Conservation (phyloP, 2,888 invertebrate genomes). For the Labia minor region DNA sequence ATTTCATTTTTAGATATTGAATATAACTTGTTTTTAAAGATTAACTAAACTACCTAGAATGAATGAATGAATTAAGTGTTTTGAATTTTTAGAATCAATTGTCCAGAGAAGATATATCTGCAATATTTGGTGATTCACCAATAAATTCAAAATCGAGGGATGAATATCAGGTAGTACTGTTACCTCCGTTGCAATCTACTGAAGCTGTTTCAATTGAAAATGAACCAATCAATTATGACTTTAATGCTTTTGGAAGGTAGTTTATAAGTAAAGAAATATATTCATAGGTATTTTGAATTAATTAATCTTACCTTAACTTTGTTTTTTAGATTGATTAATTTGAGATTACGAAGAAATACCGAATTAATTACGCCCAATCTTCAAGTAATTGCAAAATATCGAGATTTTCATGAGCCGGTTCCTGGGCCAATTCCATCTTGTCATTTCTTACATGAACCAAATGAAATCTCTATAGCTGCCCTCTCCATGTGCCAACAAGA, state of each 20-base stretch:
- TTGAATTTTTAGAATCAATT: neutral
- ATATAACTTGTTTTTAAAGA: too few relatives aligned
- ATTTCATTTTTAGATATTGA: too few relatives aligned
- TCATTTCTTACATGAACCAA: conserved; percentile 53
- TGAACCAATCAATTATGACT: conserved; percentile 45
- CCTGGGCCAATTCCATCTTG: conserved; percentile 39
- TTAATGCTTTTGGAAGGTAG: conserved; percentile 45
- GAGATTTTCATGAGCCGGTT: conserved; percentile 32
- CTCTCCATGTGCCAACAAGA: conserved; percentile 54
- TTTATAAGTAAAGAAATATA: conserved; percentile 26
- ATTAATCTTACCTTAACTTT: neutral
- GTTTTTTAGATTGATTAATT: neutral
- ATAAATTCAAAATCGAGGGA: neutral
- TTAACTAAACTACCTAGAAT: too few relatives aligned
- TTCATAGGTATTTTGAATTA: too few relatives aligned
- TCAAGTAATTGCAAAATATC: conserved; percentile 45
- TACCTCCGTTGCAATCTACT: conserved; percentile 20
- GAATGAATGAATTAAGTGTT: too few relatives aligned
- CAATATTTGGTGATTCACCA: conserved; percentile 31
- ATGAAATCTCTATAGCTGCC: conserved; percentile 46
- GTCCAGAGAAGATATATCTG: conserved; percentile 31
- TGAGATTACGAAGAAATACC: conserved; percentile 45
- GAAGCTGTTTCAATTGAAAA: conserved; percentile 34
- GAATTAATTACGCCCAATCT: conserved; percentile 49
- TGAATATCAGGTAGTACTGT: neutral